These are phyloP conservation scores for Lypha dubia DNA, from an alignment of 2,888 invertebrate genomes.

Conservation along the genomic window DNA sequence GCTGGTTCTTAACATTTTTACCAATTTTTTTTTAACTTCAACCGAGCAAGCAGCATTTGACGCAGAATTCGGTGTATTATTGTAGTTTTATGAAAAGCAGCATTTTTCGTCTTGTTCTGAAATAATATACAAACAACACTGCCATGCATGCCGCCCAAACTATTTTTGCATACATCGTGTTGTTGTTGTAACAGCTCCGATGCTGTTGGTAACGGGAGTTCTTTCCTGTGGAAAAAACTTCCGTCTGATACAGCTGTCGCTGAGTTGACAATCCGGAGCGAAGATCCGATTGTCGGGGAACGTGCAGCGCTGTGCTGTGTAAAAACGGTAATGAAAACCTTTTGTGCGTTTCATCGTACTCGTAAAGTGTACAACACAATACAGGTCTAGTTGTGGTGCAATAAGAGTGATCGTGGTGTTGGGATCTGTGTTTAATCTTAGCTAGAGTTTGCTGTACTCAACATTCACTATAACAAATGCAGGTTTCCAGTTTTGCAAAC, in stretches of 20 bases:
- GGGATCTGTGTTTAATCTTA: conserved; percentile 52
- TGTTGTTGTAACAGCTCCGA: too few species aligned
- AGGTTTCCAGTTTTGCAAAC: conserved; percentile 66
- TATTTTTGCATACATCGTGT: conserved; percentile 47
- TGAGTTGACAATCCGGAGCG: too few species aligned
- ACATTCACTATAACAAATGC: conserved; percentile 56
- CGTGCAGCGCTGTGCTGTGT: conserved; percentile 63
- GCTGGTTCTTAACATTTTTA: conserved; percentile 33
- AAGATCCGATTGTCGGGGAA: too few species aligned
- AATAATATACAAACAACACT: conserved; percentile 47
- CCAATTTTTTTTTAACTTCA: conserved; percentile 24
- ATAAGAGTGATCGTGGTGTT: conserved; percentile 47
- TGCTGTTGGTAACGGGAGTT: too few species aligned
- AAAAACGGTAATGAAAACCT: conserved; percentile 30
- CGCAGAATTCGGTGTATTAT: conserved; percentile 53
- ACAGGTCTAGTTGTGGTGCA: conserved; percentile 55
- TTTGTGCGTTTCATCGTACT: conserved; percentile 69
- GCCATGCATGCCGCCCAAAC: conserved; percentile 10
- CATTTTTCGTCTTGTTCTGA: conserved; percentile 46
- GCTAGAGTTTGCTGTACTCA: conserved; percentile 66
- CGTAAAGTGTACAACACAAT: conserved; percentile 20
- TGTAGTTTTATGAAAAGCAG: conserved; percentile 48
- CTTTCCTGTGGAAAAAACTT: too few species aligned
- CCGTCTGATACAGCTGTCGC: too few species aligned
- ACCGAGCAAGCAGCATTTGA: conserved; percentile 53